A percentile compares a stretch with the other conserved stretches of the same genome.
Conservation (phyloP, 2,888 invertebrate genomes). For the Himalopsyche japonica region DNA sequence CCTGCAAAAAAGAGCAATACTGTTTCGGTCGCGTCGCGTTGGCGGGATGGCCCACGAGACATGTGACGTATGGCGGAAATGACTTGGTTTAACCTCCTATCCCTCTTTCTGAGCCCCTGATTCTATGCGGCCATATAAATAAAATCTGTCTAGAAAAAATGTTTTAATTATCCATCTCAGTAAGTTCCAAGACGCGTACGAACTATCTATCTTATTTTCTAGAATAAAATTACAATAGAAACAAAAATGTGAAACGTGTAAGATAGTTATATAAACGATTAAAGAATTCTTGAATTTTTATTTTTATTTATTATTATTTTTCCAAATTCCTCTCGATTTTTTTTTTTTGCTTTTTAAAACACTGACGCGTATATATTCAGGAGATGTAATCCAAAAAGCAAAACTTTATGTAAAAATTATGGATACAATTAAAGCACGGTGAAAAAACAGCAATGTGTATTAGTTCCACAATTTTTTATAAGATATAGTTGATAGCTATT, state of each 20-base stretch:
- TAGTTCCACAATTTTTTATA: too few species aligned
- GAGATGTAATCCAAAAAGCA: too few species aligned
- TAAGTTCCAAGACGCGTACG: neutral
- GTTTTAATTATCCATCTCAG: neutral
- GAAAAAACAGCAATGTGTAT: too few species aligned
- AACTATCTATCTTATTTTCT: neutral
- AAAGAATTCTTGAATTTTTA: neutral
- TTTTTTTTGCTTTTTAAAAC: too few species aligned
- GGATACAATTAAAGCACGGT: too few species aligned
- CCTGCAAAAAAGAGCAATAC: conserved; percentile 25
- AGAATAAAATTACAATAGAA: neutral
- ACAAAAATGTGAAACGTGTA: neutral
- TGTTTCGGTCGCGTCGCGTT: neutral
- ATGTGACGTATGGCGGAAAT: conserved; percentile 33
- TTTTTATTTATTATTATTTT: neutral
- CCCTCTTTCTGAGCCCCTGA: conserved; percentile 21
- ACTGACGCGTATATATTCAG: too few species aligned
- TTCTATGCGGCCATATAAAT: neutral
- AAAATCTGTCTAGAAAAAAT: neutral
- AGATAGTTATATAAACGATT: neutral
- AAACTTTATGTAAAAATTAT: too few species aligned
- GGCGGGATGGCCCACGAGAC: conserved; percentile 14
- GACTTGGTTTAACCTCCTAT: conserved; percentile 27
- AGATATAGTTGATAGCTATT: too few species aligned
- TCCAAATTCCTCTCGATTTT: too few species aligned